Conservation (phyloP, 2,113 vertebrate genomes). For the Silurus glanis region DNA sequence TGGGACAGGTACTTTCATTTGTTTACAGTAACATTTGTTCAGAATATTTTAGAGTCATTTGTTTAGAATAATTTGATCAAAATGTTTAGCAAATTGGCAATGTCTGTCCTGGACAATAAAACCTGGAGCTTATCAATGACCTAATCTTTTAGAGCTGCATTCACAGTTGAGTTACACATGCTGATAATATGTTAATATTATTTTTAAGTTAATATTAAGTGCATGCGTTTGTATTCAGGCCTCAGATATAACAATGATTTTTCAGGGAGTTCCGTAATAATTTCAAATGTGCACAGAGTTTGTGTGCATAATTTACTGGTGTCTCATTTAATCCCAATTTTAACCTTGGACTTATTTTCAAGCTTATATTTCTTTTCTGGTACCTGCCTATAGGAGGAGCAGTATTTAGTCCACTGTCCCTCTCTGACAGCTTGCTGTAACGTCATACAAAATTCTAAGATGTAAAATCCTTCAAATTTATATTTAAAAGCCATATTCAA, state of each 20-base stretch:
- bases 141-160: not conserved
- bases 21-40: not conserved
- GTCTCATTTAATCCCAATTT: not conserved
- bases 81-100: not conserved
- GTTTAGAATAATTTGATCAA: not conserved
- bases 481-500: not conserved
- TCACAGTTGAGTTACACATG: not conserved
- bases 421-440: not conserved
- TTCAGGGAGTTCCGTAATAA: not conserved
- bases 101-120: not conserved
- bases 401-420: not conserved
- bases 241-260: not conserved
- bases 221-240: not conserved
- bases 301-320: not conserved
- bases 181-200: not conserved
- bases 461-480: not conserved
- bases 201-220: not conserved
- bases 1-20: conserved; percentile 74
- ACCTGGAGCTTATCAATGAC: not conserved
- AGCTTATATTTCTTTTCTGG: not conserved
- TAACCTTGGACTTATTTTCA: not conserved
- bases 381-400: not conserved
- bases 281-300: not conserved
- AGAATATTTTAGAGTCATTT: not conserved
- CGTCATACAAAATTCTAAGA: not conserved